Conservation (phyloP, 2,888 invertebrate species). For the Euplagia quadripunctaria region DNA sequence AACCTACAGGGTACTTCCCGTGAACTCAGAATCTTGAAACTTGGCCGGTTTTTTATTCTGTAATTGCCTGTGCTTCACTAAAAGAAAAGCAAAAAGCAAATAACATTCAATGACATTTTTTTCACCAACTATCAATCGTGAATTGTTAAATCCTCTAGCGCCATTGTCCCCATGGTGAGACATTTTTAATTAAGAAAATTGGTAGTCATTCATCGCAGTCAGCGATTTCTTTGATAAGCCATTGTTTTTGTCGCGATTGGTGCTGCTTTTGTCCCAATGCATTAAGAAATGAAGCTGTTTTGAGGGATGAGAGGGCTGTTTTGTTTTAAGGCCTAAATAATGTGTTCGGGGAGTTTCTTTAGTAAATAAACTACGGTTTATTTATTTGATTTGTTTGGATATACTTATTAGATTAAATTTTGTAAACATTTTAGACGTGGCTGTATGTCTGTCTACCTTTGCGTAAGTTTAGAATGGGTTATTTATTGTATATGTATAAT, state of each 20-base stretch:
- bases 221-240: slow-evolving; percentile 72
- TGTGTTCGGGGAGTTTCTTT: slow-evolving; percentile 7
- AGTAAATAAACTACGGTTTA: slow-evolving; percentile 10
- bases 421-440: no score
- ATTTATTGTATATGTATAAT: no score
- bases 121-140: slow-evolving; percentile 26
- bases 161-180: slow-evolving; percentile 77
- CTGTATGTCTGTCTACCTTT: no score
- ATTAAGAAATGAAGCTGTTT: slow-evolving; percentile 70
- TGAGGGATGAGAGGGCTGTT: slow-evolving; percentile 20
- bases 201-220: slow-evolving; percentile 70
- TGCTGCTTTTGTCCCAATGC: slow-evolving; percentile 69
- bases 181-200: slow-evolving; percentile 85
- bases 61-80: no score
- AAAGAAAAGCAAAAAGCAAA: slow-evolving; percentile 5
- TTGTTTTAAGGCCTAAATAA: slow-evolving; percentile 22
- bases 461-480: no score
- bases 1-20: no score
- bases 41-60: no score
- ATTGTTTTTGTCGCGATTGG: slow-evolving; percentile 70
- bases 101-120: slow-evolving; percentile 10
- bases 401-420: no score
- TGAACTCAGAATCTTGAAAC: no score
- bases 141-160: slow-evolving; percentile 37
- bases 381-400: neutral